Percentiles rank a stretch among this genome's conserved stretches.
These are phyloP conservation scores for Chlamydotis undulata DNA, from an alignment of 2,113 vertebrate species.

Conservation along the genomic window DNA sequence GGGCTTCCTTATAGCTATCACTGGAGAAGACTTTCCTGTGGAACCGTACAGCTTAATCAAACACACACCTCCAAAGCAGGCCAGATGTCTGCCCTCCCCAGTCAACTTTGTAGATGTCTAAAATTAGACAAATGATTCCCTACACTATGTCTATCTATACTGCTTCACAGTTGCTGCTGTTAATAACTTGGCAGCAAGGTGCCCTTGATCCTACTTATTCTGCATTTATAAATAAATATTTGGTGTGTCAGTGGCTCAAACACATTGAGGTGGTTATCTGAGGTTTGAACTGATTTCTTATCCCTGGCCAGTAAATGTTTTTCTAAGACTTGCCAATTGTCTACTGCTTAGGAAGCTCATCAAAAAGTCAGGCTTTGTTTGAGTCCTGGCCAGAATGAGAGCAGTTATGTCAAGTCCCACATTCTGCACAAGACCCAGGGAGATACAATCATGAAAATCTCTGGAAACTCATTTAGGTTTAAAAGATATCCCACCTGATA, in stretches of 20 bases:
- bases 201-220: constrained; percentile 34
- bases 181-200: constrained; percentile 51
- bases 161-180: not conserved
- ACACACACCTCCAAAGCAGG: not conserved
- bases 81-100: constrained; percentile 40
- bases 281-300: constrained; percentile 33
- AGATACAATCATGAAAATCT: not conserved
- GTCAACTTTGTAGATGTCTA: not conserved
- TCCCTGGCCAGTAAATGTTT: constrained; percentile 24
- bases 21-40: constrained; percentile 3
- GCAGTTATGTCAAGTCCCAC: not conserved
- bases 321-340: constrained; percentile 17
- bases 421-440: not conserved
- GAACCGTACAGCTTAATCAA: constrained; percentile 40
- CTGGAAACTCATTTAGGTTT: not conserved
- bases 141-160: not conserved
- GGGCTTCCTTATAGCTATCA: not conserved
- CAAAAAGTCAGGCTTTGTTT: constrained; percentile 14
- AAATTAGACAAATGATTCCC: constrained; percentile 17
- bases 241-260: not conserved
- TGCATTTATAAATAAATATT: constrained; percentile 43
- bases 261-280: constrained; percentile 24
- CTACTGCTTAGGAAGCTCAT: not conserved
- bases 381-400: not conserved
- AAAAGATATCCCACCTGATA: constrained; percentile 6